Evolutionary conservation across 2,888 invertebrate species (phyloP), one percentile per base, ranked within the genome.

Genomic region (Andrena marginata): DNA sequence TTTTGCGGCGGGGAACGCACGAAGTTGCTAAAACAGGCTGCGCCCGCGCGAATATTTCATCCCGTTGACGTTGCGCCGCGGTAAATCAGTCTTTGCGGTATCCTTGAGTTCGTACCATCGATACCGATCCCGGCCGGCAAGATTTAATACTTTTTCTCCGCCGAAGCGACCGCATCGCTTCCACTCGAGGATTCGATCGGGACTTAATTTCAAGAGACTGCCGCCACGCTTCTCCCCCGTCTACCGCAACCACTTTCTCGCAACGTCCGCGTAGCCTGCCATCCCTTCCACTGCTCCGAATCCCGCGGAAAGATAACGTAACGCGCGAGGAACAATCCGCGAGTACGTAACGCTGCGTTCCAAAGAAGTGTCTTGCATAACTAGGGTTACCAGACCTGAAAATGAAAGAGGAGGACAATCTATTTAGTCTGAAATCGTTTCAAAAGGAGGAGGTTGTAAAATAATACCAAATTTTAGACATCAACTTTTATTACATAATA

Each of bases 21-120:
- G 76, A 75, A 76, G 65, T 82, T 76, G 76, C 82, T 82, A 76
- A 82, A 82, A 76, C 75, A 82, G 81, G 82, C 82, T 67, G 64
- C 76, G 48, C 54, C 51, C 68, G 70, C 62, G 23, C 69, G 81
- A 82, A 81, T 75, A 81, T 65, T 81, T 81, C 80, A 80, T 80
- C 80, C 73, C 63, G 73, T 67, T 49, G 81, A 80, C 80, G 81
- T 72, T 73, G 63, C 81, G 73, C 73, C 62, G 80, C 80, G 81
- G 81, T 80, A 80, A 80, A 80, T 80, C 80, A 80, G 80, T 31
- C 80, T 67, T 72, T 51, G 67, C 75, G 42, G 29, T 73, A 67
- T 73, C 80, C 81, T 73, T 72, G 67, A 68, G 72, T 80, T 31
- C 71, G 80, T 51, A 31, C 33, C 63, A 56, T 51, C 80, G 80